Percentiles rank a stretch among this genome's conserved stretches.
These are phyloP conservation scores for Synaphobranchus kaupii DNA, from an alignment of 2,797 vertebrate species.

Conservation along the genomic window DNA sequence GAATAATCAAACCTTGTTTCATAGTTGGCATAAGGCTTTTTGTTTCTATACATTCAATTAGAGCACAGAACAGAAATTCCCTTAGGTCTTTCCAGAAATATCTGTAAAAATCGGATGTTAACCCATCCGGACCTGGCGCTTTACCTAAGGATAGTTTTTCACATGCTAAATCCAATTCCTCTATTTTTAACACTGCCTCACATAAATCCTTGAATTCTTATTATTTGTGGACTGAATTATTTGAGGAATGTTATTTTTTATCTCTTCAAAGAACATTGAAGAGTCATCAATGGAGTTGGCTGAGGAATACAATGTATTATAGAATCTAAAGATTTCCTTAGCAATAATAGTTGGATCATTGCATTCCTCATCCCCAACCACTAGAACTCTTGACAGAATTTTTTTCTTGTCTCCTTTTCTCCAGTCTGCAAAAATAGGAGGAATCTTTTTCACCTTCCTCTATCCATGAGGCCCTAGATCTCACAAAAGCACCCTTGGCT, in stretches of 20 bases:
- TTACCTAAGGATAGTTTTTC: neutral
- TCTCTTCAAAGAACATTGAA: neutral
- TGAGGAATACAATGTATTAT: neutral
- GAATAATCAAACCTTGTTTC: conserved; percentile 1
- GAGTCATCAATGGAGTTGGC: too few relatives aligned
- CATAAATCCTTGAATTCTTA: neutral
- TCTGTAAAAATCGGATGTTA: neutral
- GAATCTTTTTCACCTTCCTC: too few relatives aligned
- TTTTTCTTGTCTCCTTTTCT: neutral
- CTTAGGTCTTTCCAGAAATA: neutral
- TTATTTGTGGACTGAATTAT: too few relatives aligned
- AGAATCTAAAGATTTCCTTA: neutral
- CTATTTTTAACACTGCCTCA: neutral
- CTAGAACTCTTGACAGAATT: neutral
- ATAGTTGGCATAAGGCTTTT: neutral
- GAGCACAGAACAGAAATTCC: neutral
- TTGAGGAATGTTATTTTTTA: neutral
- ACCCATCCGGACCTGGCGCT: conserved; percentile 5
- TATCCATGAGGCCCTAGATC: too few relatives aligned
- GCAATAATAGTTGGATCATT: neutral
- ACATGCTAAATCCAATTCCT: neutral
- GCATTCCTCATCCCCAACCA: neutral
- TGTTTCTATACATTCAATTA: neutral
- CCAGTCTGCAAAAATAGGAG: neutral
- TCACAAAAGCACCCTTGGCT: too few relatives aligned